These are phyloP conservation scores for Ennomos fuscantarius DNA, from an alignment of 2,888 invertebrate genomes.

Conservation along the genomic window DNA sequence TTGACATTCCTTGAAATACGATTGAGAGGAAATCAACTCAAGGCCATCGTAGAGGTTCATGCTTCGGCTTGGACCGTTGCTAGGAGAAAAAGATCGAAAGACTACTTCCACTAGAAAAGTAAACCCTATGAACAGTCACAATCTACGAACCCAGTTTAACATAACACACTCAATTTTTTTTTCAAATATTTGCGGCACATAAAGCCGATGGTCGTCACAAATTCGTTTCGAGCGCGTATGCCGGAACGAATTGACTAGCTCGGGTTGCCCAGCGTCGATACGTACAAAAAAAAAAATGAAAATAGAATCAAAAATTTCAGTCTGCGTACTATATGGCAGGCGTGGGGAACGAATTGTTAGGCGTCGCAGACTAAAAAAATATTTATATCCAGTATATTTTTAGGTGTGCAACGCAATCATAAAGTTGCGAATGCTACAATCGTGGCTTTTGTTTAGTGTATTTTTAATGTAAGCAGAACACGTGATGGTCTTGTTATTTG, in stretches of 20 bases:
- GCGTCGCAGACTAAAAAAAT: slow-evolving; percentile 31
- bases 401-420: slow-evolving; percentile 12
- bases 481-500: too few relatives aligned
- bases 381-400: not conserved
- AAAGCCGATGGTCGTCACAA: slow-evolving; percentile 47
- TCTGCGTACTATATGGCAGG: slow-evolving; percentile 41
- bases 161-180: slow-evolving; percentile 4
- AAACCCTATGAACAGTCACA: too few relatives aligned
- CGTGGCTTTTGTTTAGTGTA: too few relatives aligned
- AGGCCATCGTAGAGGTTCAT: too few relatives aligned
- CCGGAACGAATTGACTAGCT: slow-evolving; percentile 66
- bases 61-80: too few relatives aligned
- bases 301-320: slow-evolving; percentile 58
- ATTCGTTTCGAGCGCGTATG: slow-evolving; percentile 56
- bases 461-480: too few relatives aligned
- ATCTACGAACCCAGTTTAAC: too few relatives aligned
- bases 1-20: too few relatives aligned
- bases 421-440: too few relatives aligned
- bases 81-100: too few relatives aligned
- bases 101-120: too few relatives aligned
- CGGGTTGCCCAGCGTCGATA: slow-evolving; percentile 52
- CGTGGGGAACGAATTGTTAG: slow-evolving; percentile 36
- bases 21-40: too few relatives aligned
- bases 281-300: slow-evolving; percentile 36
- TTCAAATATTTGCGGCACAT: slow-evolving; percentile 22